Evolutionary conservation across 2,888 invertebrate genomes (phyloP), one percentile per base, ranked within the genome.

Genomic region (Reticulitermes lucifugus): DNA sequence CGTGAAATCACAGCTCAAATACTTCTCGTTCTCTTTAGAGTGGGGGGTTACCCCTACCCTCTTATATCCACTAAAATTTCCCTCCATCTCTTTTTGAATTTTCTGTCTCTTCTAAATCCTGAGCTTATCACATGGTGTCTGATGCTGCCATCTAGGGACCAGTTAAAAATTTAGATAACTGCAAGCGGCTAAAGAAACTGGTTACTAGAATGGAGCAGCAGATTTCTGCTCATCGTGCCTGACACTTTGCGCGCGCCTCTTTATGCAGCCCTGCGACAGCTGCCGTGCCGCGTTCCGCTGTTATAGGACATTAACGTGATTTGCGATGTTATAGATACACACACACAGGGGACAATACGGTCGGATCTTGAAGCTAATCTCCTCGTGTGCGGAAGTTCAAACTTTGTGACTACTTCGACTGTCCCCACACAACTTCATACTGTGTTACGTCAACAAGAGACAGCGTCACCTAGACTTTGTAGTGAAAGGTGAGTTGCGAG

Each of bases 61-160:
- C 65, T 9, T n/a, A 1, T 4, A 6, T 7, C n/a, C 9, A 4
- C 25, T n/a, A 2, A 65, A 65, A 65, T 22, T 41, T 14, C 60
- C 43, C 46, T 46, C 43, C n/a, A 65, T 46, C 46, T 35, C 79
- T 84, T 43, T 70, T 43, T 70, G 35, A 21, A 60, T 70, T 55
- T 79, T 84, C 79, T 46, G 59, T 7, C 18, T 29, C 65, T 60
- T 81, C 25, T 65, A 12, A 35, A 41, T 12, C 46, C 35, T 35
- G 35, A n/a, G 83, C 86, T 86, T 86, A 86, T 86, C 86, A 86
- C 70, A 60, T 73, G 83, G 81, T 77, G 81, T 83, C 85, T 77
- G 77, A 60, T 86, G 87, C 87, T 87, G 87, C 87, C 87, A 87
- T 87, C 87, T 87, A 87, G 87, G 86, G 86, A 87, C 81, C 84